These are phyloP conservation scores for Apamea monoglypha DNA, from an alignment of 2,888 invertebrate genomes.

Conservation along the genomic window DNA sequence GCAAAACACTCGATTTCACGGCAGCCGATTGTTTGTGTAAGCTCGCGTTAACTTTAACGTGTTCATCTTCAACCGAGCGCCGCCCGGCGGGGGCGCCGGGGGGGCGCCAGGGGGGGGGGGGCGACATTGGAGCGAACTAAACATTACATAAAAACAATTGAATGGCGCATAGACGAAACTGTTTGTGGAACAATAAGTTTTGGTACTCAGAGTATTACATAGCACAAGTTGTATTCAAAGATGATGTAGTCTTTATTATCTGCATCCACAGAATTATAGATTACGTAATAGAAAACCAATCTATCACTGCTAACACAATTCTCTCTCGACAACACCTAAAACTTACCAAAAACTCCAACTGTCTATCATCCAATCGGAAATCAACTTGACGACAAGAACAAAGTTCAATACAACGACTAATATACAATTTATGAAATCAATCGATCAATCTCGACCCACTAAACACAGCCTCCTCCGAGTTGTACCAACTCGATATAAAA, in stretches of 20 bases:
- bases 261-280: neutral
- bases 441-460: conserved; percentile 25
- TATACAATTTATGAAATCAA: conserved; percentile 16
- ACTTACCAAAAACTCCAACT: neutral
- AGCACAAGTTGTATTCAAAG: neutral
- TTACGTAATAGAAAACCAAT: neutral
- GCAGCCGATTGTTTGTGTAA: neutral
- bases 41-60: neutral
- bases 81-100: no score
- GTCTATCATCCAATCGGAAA: neutral
- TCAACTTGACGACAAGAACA: neutral
- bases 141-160: conserved; percentile 1
- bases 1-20: neutral
- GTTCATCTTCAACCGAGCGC: neutral
- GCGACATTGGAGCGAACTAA: neutral
- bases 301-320: no score
- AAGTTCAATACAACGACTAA: conserved; percentile 7
- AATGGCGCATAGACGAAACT: neutral
- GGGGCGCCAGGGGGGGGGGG: no score
- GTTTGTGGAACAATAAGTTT: neutral
- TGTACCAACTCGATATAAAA: conserved; percentile 21
- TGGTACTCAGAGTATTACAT: neutral
- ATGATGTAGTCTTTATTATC: neutral
- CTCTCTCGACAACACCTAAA: neutral
- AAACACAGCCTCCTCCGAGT: conserved; percentile 25